phyloP scores from a whole-genome alignment of 1,140 invertebrate genomes.

The Hylaeus anthracinus region DNA sequence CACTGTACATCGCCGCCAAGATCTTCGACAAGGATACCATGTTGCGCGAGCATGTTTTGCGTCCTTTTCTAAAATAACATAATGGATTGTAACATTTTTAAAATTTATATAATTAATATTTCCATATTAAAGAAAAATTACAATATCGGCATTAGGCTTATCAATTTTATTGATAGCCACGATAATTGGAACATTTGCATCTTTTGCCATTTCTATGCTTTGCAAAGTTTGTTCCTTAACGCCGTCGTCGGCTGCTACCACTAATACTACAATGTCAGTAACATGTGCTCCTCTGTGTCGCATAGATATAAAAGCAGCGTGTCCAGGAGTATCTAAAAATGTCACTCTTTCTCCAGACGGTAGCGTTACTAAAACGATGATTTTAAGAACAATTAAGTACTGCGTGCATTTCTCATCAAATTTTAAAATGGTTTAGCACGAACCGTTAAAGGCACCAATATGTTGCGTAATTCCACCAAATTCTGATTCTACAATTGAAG shows the following conservation, averaged over 20 bases:
- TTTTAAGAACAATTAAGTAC: slow-evolving; percentile 32
- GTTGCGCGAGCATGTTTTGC: slow-evolving; percentile 87
- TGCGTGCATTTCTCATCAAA: background rate
- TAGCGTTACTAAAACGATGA: slow-evolving; percentile 82
- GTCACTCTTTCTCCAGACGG: slow-evolving; percentile 90
- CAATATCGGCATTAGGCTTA: slow-evolving; percentile 92
- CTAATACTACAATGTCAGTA: slow-evolving; percentile 97
- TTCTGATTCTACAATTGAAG: slow-evolving; percentile 93
- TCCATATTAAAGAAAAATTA: slow-evolving; percentile 80
- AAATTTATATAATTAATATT: background rate
- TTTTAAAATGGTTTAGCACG: slow-evolving; percentile 5
- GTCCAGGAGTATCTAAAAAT: slow-evolving; percentile 99
- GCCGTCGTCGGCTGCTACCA: slow-evolving; percentile 99
- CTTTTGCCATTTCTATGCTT: slow-evolving; percentile 88
- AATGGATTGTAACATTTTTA: slow-evolving; percentile 29
- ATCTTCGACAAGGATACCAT: slow-evolving; percentile 93
- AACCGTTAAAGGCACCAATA: slow-evolving; percentile 97
- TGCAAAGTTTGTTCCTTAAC: slow-evolving; percentile 98
- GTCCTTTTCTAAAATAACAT: slow-evolving; percentile 85
- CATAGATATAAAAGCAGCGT: slow-evolving; percentile 97
- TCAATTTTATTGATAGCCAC: slow-evolving; percentile 99
- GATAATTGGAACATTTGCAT: slow-evolving; percentile 93
- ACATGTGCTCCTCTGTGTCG: slow-evolving; percentile 93
- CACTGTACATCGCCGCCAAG: slow-evolving; percentile 96
- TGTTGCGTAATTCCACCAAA: slow-evolving; percentile 99